phyloP scores from a whole-genome alignment of 2,113 vertebrate genomes.

The Danio rerio region DNA sequence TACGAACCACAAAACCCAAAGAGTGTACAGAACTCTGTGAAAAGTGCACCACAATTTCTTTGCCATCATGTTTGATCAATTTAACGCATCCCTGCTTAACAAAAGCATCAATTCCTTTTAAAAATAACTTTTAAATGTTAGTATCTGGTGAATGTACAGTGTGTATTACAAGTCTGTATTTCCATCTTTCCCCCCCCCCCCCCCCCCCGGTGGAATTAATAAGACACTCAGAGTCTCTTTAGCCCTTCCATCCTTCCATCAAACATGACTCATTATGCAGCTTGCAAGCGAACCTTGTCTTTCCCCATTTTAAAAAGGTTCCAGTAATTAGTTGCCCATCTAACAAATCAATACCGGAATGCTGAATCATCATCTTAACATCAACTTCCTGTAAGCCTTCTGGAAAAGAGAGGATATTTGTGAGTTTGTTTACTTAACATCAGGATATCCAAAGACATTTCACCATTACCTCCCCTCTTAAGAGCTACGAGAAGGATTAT shows the following conservation, averaged over 20 bases:
- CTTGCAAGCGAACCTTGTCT: slow-evolving; percentile 19
- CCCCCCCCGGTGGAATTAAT: background rate
- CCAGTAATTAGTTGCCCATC: slow-evolving; percentile 28
- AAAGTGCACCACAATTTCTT: too few relatives aligned
- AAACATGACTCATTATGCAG: slow-evolving; percentile 6
- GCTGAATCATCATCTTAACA: slow-evolving; percentile 38
- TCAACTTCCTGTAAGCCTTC: slow-evolving; percentile 11
- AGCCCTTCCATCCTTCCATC: background rate
- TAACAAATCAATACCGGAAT: slow-evolving; percentile 40
- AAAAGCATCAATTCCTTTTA: too few relatives aligned
- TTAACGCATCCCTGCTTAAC: too few relatives aligned
- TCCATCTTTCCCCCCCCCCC: too few relatives aligned
- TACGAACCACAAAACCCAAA: too few relatives aligned
- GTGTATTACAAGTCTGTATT: too few relatives aligned
- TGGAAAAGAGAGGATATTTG: slow-evolving; percentile 31
- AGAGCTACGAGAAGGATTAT: background rate
- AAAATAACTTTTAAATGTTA: too few relatives aligned
- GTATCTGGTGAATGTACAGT: too few relatives aligned
- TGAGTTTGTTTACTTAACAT: slow-evolving; percentile 13
- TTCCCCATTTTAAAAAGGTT: slow-evolving; percentile 39
- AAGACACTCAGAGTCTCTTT: background rate
- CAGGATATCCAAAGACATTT: background rate
- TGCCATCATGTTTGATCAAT: too few relatives aligned
- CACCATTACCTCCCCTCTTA: slow-evolving; percentile 5
- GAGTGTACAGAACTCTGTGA: too few relatives aligned